Evolutionary conservation across 2,113 vertebrate species (phyloP).

Genomic region (Micromys minutus): DNA sequence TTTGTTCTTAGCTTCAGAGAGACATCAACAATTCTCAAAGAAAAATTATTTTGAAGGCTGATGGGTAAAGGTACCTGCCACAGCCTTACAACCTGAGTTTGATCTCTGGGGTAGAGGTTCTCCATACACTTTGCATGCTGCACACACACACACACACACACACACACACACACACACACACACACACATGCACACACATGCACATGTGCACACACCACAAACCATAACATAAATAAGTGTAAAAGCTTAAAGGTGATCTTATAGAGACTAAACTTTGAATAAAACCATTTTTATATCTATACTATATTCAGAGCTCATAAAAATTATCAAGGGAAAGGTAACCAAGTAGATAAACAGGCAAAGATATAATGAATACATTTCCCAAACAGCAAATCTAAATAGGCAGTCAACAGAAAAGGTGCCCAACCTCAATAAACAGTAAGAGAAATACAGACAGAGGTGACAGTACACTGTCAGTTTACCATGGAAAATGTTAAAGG

Average conservation of each 20-base stretch:
- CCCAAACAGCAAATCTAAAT: constrained; percentile 33
- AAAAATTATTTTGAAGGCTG: neutral
- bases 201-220: neutral
- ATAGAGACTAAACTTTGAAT: constrained; percentile 12
- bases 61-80: neutral
- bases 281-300: constrained; percentile 25
- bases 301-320: neutral
- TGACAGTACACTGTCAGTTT: neutral
- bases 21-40: neutral
- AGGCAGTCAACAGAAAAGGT: neutral
- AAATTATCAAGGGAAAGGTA: constrained; percentile 26
- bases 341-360: neutral
- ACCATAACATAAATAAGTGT: neutral
- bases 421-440: neutral
- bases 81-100: neutral
- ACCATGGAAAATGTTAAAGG: neutral
- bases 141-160: neutral
- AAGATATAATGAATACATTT: constrained; percentile 25
- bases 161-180: neutral
- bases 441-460: neutral
- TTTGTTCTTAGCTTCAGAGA: constrained; percentile 26
- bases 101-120: neutral
- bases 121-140: neutral
- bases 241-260: constrained; percentile 1
- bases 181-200: neutral